Evolutionary conservation across 2,797 vertebrate species (phyloP).

Genomic region (Propithecus deckenii): DNA sequence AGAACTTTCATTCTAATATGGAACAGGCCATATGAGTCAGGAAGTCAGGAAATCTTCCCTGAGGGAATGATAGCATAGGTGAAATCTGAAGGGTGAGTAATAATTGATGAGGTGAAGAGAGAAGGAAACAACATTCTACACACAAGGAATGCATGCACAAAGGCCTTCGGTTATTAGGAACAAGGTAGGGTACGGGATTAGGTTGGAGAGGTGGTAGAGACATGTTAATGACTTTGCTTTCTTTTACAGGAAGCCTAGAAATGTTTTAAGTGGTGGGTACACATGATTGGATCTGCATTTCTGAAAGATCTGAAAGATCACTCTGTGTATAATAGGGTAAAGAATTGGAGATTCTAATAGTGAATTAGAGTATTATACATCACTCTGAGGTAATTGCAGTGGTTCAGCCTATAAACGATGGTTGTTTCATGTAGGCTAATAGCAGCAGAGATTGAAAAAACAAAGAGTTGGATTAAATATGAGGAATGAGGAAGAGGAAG

Average conservation of each 20-base stretch:
- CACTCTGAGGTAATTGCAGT: not conserved
- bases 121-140: not conserved
- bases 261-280: conserved; percentile 1
- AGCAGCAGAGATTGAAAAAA: not conserved
- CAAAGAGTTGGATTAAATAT: not conserved
- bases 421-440: not conserved
- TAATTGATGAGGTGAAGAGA: not conserved
- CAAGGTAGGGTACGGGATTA: not conserved
- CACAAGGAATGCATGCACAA: not conserved
- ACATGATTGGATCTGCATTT: not conserved
- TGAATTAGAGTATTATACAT: not conserved
- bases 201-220: not conserved
- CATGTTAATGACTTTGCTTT: not conserved
- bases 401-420: not conserved
- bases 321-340: not conserved
- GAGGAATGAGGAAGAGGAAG: not conserved
- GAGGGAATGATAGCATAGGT: not conserved
- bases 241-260: not conserved
- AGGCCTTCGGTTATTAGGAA: not conserved
- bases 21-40: not conserved
- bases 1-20: not conserved
- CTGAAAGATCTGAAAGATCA: not conserved
- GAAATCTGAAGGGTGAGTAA: not conserved
- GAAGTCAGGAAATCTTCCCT: not conserved
- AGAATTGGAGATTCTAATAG: not conserved